Percentiles rank a stretch among this genome's conserved stretches.
phyloP scores from a whole-genome alignment of 1,140 invertebrate genomes.

The Diabrotica undecimpunctata region DNA sequence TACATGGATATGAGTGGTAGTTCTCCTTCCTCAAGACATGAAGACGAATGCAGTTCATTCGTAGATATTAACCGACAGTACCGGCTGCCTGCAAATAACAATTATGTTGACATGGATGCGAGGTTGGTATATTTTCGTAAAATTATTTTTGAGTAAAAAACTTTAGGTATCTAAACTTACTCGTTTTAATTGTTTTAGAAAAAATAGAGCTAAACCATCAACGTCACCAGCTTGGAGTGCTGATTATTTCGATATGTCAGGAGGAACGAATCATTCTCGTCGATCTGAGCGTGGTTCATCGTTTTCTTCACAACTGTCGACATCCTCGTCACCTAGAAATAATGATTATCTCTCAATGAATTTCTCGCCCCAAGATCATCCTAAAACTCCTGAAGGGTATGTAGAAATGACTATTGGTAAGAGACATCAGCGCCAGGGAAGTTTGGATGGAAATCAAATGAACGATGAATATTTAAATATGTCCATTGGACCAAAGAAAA shows the following conservation, averaged over 20 bases:
- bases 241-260: slow-evolving; percentile 33
- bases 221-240: slow-evolving; percentile 4
- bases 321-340: slow-evolving; percentile 25
- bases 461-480: slow-evolving; percentile 48
- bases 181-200: neutral
- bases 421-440: slow-evolving; percentile 36
- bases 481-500: slow-evolving; percentile 33
- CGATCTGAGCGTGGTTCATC: slow-evolving; percentile 49
- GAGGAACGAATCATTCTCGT: slow-evolving; percentile 38
- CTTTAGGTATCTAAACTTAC: neutral
- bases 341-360: slow-evolving; percentile 13
- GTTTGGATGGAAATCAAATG: slow-evolving; percentile 35
- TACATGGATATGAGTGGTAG: slow-evolving; percentile 22
- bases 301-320: slow-evolving; percentile 29
- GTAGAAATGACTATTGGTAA: slow-evolving; percentile 56
- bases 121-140: no score
- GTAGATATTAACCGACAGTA: slow-evolving; percentile 17
- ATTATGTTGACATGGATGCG: slow-evolving; percentile 48
- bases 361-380: slow-evolving; percentile 42
- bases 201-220: neutral
- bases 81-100: slow-evolving; percentile 29
- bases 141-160: no score
- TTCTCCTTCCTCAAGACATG: slow-evolving; percentile 5
- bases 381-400: slow-evolving; percentile 52
- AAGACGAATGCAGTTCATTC: slow-evolving; percentile 13